A percentile compares a stretch with the other conserved stretches of the same genome.
Conservation (phyloP, 2,888 invertebrate genomes). For the Cosmopolites sordidus region DNA sequence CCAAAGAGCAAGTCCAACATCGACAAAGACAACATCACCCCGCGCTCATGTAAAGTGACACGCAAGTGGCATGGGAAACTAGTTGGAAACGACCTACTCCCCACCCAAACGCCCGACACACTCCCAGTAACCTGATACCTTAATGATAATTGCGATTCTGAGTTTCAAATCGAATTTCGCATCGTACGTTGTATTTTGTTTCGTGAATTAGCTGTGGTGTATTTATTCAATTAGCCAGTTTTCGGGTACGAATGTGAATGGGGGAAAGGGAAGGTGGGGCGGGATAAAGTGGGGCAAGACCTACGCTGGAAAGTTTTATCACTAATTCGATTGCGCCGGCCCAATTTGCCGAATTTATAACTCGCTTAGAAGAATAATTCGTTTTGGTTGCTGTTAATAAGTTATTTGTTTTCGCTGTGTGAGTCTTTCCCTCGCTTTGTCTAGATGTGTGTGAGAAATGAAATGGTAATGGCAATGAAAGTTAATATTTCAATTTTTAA, state of each 20-base stretch:
- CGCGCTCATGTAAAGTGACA: slow-evolving; percentile 13
- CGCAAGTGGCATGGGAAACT: slow-evolving; percentile 40
- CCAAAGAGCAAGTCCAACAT: too few relatives aligned
- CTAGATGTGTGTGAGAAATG: not conserved
- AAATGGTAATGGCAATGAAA: not conserved
- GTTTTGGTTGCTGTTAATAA: slow-evolving; percentile 1
- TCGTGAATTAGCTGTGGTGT: slow-evolving; percentile 8
- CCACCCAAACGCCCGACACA: slow-evolving; percentile 22
- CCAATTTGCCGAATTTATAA: slow-evolving; percentile 1
- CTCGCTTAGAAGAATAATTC: slow-evolving; percentile 1
- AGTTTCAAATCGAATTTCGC: slow-evolving; percentile 18
- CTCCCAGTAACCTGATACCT: slow-evolving; percentile 37
- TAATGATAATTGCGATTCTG: slow-evolving; percentile 33
- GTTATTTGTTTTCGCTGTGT: not conserved
- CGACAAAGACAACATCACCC: not conserved
- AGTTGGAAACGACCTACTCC: slow-evolving; percentile 18
- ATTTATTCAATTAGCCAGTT: slow-evolving; percentile 10
- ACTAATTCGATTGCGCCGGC: not conserved
- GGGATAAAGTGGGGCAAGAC: not conserved
- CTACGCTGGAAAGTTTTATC: not conserved
- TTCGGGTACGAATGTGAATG: not conserved
- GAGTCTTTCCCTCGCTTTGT: too few relatives aligned
- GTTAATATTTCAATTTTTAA: too few relatives aligned
- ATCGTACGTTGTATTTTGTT: slow-evolving; percentile 8
- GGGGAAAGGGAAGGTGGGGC: not conserved